phyloP scores from a whole-genome alignment of 1,140 invertebrate genomes.

The Scaptodrosophila lebanonensis region DNA sequence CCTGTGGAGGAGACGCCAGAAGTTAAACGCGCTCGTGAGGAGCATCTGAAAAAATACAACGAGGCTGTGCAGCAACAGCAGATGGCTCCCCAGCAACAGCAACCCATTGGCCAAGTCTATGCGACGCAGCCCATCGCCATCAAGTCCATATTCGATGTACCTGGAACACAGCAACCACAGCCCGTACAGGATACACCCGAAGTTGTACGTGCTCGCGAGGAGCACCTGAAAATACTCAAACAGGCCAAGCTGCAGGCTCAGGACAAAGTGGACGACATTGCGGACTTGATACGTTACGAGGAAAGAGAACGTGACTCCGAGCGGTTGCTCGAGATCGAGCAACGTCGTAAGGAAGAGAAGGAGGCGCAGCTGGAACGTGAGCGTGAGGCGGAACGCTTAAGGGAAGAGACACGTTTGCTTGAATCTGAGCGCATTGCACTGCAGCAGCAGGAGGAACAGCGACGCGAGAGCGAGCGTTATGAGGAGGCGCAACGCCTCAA shows the following conservation, averaged over 20 bases:
- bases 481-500: constrained; percentile 21
- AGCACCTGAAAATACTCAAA: constrained; percentile 47
- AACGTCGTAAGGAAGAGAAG: constrained; percentile 40
- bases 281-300: constrained; percentile 37
- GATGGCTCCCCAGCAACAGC: constrained; percentile 1
- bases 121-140: constrained; percentile 4
- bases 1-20: constrained; percentile 54
- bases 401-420: constrained; percentile 39
- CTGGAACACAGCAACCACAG: neutral
- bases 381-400: constrained; percentile 40
- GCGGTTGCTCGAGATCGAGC: constrained; percentile 37
- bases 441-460: constrained; percentile 43
- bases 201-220: constrained; percentile 31
- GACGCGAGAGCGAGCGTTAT: constrained; percentile 35
- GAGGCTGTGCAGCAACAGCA: constrained; percentile 33
- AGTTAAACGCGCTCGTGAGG: constrained; percentile 54
- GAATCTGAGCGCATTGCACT: constrained; percentile 42
- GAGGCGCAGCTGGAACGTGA: constrained; percentile 34
- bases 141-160: constrained; percentile 1
- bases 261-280: constrained; percentile 49
- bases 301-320: constrained; percentile 45
- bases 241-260: constrained; percentile 42
- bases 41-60: constrained; percentile 58
- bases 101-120: constrained; percentile 20
- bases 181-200: constrained; percentile 39